Base-by-base conservation (phyloP, 2,797 vertebrate genomes). In the Sebastes jordani region DNA sequence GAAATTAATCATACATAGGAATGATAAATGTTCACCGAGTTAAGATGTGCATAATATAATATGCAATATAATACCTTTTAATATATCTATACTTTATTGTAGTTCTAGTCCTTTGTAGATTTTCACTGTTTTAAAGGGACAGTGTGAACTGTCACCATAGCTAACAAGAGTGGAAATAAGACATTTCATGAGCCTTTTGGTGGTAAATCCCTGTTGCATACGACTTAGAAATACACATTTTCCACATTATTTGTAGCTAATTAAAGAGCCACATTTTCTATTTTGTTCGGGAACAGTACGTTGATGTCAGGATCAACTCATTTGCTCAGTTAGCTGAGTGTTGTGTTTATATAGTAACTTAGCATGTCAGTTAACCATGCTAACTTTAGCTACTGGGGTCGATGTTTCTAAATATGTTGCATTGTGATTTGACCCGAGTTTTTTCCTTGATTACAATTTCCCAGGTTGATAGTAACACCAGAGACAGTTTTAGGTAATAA, bases 361-460 rank as follows among this genome's bases (percentile, higher is more conserved):
- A 74, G 63, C 81, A 11, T 63, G 60, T 46, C 46, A 56, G 36
- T 38, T 5, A 38, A 38, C 11, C 38, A 6, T 56, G 52, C 32
- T 38, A 70, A 62, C 34, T 38, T 54, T 36, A 38, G 36, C 11
- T 38, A 16, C 32, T 56, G 18, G 20, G 36, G 2, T 62, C 14
- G 4, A 4, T 36, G 36, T 11, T 38, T 0, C 32, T 3, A 30
- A 2, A 46, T 60, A 38, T 38, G 13, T 38, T 38, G 5, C 36
- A 38, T 42, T 29, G 20, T 36, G 0, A 11, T 64, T 34, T 42
- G 5, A 66, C 4, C 49, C 1, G 1, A 4, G 3, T 38, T 38
- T 38, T 56, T 62, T 7, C 46, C 20, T 52, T 34, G 32, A 18
- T 23, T 9, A 11, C 22, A 11, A 3, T 27, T 55, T 46, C 4